Evolutionary conservation across 2,888 invertebrate species (phyloP).

Genomic region (Drosophila stalkeri): DNA sequence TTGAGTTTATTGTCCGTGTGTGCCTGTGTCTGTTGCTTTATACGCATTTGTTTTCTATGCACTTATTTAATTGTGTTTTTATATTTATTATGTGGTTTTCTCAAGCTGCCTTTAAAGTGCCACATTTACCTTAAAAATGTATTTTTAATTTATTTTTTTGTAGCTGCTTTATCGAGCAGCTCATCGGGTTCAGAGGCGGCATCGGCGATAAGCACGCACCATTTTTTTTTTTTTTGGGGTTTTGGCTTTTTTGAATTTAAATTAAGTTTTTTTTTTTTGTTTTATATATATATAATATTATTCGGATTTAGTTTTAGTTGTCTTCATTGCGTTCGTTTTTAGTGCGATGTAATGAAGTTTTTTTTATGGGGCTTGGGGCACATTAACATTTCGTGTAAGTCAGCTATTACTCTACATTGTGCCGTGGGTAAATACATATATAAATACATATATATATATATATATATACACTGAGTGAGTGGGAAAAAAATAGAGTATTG

Average conservation of each 20-base stretch:
- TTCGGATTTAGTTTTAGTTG: conserved; percentile 56
- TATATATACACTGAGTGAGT: not conserved
- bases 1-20: conserved; percentile 29
- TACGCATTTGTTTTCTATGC: conserved; percentile 70
- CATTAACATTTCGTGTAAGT: conserved; percentile 54
- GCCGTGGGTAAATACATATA: not conserved
- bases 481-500: not conserved
- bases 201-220: conserved; percentile 76
- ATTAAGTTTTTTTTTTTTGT: conserved; percentile 64
- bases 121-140: conserved; percentile 81
- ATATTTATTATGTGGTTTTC: conserved; percentile 79
- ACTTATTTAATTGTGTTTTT: conserved; percentile 78
- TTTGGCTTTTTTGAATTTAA: conserved; percentile 76
- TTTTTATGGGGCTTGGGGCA: conserved; percentile 54
- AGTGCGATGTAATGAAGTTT: conserved; percentile 76
- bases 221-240: conserved; percentile 63
- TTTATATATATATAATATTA: no score
- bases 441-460: not conserved
- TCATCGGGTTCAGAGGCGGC: conserved; percentile 57
- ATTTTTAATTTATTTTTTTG: conserved; percentile 81
- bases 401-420: conserved; percentile 43
- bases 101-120: conserved; percentile 72
- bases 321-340: conserved; percentile 62
- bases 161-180: conserved; percentile 75
- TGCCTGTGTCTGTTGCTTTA: conserved; percentile 21